Base-by-base conservation (phyloP, 1,140 invertebrate species). In the Cyclina sinensis region DNA sequence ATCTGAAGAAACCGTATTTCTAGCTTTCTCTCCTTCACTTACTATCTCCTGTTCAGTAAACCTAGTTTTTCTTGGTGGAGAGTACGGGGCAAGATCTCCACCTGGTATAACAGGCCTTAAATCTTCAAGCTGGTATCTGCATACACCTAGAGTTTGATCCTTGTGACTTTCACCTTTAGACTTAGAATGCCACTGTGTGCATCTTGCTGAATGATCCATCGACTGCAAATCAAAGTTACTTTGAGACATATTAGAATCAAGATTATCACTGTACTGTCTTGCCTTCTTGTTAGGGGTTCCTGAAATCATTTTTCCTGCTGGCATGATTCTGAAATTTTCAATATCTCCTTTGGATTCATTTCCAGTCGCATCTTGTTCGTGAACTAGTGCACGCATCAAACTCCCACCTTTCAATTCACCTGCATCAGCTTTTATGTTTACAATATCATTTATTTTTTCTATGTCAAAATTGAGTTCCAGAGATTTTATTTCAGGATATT, bases 321-420 rank as follows among this genome's bases (percentile, higher is more conserved):
- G 81, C 12, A 46, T 70, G 0, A 84, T 73, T 24, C 14, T 27
- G 30, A 84, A 70, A 16, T 24, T 73, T 21, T 68, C 65, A 21
- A 73, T 84, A 24, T 65, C 81, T 70, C 30, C 57, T 46, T 43
- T 35, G 0, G 32, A 21, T 16, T 84, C 81, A 54, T 30, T 30
- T 12, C 81, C 81, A 11, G 27, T 70, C 1, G 24, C 24, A 30
- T 73, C 81, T 73, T 84, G 81, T 46, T 84, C 81, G 51, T 73
- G 39, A 1, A 84, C 37, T n/a, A 84, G n/a, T 39, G 81, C 81
- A 43, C 81, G 62, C 81, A 84, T 84, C 30, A 84, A 27, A 48
- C 65, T 73, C 16, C 62, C 65, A 30, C 62, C 81, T 32, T 30
- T 43, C 4, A 70, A 18, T 39, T 81, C 79, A 16, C 16, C 5